A percentile compares a stretch with the other conserved stretches of the same genome.
These are phyloP conservation scores for Aptenodytes patagonicus DNA, from an alignment of 2,113 vertebrate species.

Conservation along the genomic window DNA sequence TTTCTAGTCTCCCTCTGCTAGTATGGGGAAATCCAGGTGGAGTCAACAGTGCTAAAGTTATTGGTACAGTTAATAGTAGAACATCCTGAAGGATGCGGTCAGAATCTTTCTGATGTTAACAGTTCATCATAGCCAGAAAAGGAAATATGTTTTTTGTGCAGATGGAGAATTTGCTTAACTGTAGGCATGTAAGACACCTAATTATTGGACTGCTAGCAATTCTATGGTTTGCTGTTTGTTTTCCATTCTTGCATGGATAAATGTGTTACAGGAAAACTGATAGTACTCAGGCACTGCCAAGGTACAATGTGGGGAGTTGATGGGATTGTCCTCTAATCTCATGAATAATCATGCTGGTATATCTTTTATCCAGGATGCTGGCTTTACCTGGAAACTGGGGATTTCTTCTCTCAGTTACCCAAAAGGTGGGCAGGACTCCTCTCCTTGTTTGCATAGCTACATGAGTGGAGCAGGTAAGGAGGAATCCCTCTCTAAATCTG, in stretches of 20 bases:
- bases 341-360: fast-evolving
- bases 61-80: neutral
- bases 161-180: neutral
- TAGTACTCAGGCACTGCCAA: neutral
- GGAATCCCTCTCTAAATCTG: neutral
- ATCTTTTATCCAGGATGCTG: neutral
- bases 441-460: neutral
- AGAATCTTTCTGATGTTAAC: neutral
- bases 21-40: no score
- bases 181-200: neutral
- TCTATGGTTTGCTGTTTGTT: neutral
- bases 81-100: neutral
- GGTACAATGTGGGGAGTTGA: no score
- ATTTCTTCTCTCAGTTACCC: neutral
- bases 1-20: neutral
- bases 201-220: neutral
- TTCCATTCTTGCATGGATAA: neutral
- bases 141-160: neutral
- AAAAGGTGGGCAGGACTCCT: no score
- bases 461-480: neutral
- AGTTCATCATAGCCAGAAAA: neutral
- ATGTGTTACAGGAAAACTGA: neutral
- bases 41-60: neutral
- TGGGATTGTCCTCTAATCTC: neutral
- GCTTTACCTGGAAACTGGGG: neutral